Percentiles rank a stretch among this genome's conserved stretches.
phyloP scores from a whole-genome alignment of 2,113 vertebrate species.

The Lepisosteus oculatus region DNA sequence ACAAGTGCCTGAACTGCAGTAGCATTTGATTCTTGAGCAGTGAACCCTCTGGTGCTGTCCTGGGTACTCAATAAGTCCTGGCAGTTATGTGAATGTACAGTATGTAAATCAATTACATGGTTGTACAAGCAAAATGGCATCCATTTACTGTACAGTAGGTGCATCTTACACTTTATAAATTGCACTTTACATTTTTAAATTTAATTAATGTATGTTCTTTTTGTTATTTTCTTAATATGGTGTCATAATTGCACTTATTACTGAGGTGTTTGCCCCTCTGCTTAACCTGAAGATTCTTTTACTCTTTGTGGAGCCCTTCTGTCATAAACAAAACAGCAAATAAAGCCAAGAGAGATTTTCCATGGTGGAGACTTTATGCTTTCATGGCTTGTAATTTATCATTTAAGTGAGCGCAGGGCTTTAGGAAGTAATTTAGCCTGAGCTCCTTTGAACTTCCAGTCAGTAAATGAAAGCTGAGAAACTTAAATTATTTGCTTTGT shows the following conservation, averaged over 20 bases:
- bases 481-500: not conserved
- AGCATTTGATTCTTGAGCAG: not conserved
- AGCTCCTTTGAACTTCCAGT: slow-evolving; percentile 2
- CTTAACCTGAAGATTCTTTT: not conserved
- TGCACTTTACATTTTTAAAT: too few species aligned
- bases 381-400: not conserved
- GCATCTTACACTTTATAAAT: too few species aligned
- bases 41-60: too few species aligned
- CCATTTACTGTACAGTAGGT: too few species aligned
- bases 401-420: slow-evolving; percentile 3
- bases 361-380: not conserved
- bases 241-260: slow-evolving; percentile 1
- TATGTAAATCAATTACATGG: too few species aligned
- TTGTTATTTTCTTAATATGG: not conserved
- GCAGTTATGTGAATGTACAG: too few species aligned
- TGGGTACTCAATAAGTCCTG: too few species aligned
- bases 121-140: too few species aligned
- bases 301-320: not conserved
- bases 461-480: slow-evolving; percentile 1
- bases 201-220: not conserved
- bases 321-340: not conserved
- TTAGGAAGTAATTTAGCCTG: not conserved
- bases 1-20: not conserved
- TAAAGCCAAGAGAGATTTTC: not conserved
- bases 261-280: not conserved